Evolutionary conservation across 2,113 vertebrate species (phyloP).

Genomic region (Loxodonta africana): DNA sequence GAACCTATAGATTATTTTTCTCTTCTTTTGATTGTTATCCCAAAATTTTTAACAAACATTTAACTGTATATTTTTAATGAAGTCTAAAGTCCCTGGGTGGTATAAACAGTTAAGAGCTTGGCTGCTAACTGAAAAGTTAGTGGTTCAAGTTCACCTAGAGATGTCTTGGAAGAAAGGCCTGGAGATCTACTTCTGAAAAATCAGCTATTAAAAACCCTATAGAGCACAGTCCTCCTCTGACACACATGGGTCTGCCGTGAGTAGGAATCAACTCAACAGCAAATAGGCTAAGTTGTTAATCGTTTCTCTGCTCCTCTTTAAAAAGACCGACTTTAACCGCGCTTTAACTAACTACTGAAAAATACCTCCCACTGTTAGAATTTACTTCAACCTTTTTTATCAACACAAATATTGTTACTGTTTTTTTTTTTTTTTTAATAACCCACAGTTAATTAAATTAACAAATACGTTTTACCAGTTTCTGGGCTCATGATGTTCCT

Average conservation of each 20-base stretch:
- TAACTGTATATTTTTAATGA: conserved; percentile 5
- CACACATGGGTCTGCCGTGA: not conserved
- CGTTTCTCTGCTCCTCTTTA: not conserved
- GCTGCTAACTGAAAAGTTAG: too few species aligned
- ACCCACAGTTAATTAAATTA: not conserved
- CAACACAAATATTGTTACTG: not conserved
- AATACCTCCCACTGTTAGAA: not conserved
- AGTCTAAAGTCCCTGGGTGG: not conserved
- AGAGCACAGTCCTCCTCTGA: not conserved
- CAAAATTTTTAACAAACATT: conserved; percentile 24
- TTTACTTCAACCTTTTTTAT: not conserved
- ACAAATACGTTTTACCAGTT: not conserved
- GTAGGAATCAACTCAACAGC: not conserved
- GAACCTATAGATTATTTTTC: not conserved
- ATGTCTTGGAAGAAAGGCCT: not conserved
- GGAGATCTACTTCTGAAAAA: not conserved
- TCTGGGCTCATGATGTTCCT: not conserved
- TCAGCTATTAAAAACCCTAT: not conserved
- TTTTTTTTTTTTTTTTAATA: not conserved
- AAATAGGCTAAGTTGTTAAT: not conserved
- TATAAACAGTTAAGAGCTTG: not conserved
- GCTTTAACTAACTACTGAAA: conserved; percentile 23
- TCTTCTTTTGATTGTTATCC: not conserved
- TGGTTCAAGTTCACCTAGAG: not conserved
- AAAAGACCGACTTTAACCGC: not conserved